These are phyloP conservation scores for Mycogona germanica DNA, from an alignment of 2,888 invertebrate species.

Conservation along the genomic window DNA sequence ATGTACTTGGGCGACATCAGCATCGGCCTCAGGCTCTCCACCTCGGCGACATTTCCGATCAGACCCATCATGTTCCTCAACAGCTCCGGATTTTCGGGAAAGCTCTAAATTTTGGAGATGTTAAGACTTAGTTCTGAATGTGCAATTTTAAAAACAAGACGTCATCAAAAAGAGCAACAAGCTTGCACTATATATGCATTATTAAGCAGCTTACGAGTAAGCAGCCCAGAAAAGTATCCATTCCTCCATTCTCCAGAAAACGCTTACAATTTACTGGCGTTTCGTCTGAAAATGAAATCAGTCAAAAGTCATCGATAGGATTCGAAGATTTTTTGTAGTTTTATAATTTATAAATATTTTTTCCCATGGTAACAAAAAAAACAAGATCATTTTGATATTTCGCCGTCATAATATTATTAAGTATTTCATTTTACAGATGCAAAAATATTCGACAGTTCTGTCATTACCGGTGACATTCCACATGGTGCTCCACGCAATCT, in stretches of 20 bases:
- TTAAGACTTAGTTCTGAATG: too few species aligned
- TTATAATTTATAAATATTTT: too few species aligned
- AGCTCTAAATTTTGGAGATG: too few species aligned
- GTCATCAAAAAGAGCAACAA: too few species aligned
- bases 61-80: slow-evolving; percentile 97
- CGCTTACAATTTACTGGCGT: slow-evolving; percentile 86
- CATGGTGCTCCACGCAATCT: slow-evolving; percentile 98
- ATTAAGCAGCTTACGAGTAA: slow-evolving; percentile 48
- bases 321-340: neutral
- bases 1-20: slow-evolving; percentile 78
- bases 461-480: slow-evolving; percentile 59
- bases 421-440: neutral
- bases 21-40: slow-evolving; percentile 60
- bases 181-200: too few species aligned
- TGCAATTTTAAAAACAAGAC: too few species aligned
- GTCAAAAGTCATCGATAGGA: neutral
- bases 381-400: neutral
- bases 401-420: slow-evolving; percentile 7
- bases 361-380: neutral
- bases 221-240: slow-evolving; percentile 80
- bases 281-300: slow-evolving; percentile 50
- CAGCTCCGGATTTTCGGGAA: slow-evolving; percentile 77
- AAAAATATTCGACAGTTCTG: neutral
- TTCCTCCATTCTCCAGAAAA: slow-evolving; percentile 76
- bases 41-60: slow-evolving; percentile 93